A percentile compares a stretch with the other conserved stretches of the same genome.
These are phyloP conservation scores for Pseudotriccus pelzelni DNA, from an alignment of 2,797 vertebrate genomes.

Conservation along the genomic window DNA sequence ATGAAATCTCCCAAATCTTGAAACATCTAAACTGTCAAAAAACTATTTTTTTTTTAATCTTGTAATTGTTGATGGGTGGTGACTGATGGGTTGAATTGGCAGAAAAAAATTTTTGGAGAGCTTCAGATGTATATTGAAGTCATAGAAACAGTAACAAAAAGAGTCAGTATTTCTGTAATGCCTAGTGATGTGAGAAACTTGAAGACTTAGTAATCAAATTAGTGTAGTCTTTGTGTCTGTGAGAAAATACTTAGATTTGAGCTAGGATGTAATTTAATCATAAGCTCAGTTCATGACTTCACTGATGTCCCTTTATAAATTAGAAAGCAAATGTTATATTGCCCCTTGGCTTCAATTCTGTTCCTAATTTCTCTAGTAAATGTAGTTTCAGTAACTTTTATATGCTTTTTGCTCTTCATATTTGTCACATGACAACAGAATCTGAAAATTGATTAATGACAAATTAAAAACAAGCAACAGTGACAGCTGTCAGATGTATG, in stretches of 20 bases:
- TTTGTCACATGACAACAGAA: neutral
- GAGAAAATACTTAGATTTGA: neutral
- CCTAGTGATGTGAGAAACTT: neutral
- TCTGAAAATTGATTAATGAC: neutral
- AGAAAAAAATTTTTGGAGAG: neutral
- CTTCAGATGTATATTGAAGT: neutral
- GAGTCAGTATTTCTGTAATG: neutral
- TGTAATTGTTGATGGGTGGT: neutral
- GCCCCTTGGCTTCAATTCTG: neutral
- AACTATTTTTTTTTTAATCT: neutral
- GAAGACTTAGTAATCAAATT: neutral
- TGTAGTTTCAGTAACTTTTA: neutral
- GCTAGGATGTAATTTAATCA: neutral
- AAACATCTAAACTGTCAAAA: neutral
- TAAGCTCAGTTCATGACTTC: neutral
- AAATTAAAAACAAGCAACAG: neutral
- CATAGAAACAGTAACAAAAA: neutral
- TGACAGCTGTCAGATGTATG: neutral
- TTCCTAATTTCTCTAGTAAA: neutral
- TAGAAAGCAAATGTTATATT: neutral
- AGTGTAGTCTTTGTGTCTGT: neutral
- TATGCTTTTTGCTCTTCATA: neutral
- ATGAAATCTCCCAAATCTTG: neutral
- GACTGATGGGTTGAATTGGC: neutral
- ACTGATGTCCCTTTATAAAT: neutral